Percentiles rank a stretch among this genome's conserved stretches.
Conservation (phyloP, 2,797 vertebrate genomes). For the Apogon talboti region DNA sequence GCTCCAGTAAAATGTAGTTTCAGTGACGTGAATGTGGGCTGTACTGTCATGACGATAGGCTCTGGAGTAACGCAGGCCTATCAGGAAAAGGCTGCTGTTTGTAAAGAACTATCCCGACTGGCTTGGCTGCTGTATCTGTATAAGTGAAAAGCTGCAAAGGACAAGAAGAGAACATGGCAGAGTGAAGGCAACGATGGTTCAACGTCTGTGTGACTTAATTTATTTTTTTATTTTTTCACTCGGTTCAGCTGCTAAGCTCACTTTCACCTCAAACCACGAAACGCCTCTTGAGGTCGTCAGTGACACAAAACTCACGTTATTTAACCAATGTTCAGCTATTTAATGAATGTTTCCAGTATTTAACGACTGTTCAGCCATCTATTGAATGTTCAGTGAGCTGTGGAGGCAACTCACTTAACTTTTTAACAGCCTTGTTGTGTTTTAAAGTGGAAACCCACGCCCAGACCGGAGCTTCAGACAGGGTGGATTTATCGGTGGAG, state of each 20-base stretch:
- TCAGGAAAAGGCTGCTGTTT: conserved; percentile 45
- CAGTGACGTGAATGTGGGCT: conserved; percentile 76
- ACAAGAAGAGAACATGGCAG: conserved; percentile 33
- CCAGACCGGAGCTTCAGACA: conserved; percentile 38
- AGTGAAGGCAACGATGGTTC: conserved; percentile 71
- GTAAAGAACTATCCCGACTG: conserved; percentile 27
- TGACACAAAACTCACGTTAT: conserved; percentile 61
- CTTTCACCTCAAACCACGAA: conserved; percentile 69
- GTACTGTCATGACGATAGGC: conserved; percentile 60
- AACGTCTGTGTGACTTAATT: conserved; percentile 40
- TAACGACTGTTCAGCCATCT: conserved; percentile 76
- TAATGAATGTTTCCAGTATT: conserved; percentile 76
- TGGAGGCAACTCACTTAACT: conserved; percentile 37
- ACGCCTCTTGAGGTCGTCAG: conserved; percentile 68
- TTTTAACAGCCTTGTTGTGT: conserved; percentile 69
- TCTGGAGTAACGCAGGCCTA: conserved; percentile 24
- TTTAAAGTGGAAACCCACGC: conserved; percentile 27
- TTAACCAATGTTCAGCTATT: conserved; percentile 65
- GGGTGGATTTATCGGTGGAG: conserved; percentile 40
- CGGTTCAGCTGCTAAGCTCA: conserved; percentile 78
- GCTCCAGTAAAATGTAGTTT: conserved; percentile 72
- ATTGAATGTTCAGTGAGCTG: conserved; percentile 76
- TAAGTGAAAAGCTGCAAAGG: conserved; percentile 12
- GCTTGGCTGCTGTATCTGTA: conserved; percentile 62
- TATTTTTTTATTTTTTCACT: conserved; percentile 55